Percentiles rank a stretch among this genome's conserved stretches.
phyloP scores from a whole-genome alignment of 92 coral and sea anemone genomes.

The Paragorgia papillata region DNA sequence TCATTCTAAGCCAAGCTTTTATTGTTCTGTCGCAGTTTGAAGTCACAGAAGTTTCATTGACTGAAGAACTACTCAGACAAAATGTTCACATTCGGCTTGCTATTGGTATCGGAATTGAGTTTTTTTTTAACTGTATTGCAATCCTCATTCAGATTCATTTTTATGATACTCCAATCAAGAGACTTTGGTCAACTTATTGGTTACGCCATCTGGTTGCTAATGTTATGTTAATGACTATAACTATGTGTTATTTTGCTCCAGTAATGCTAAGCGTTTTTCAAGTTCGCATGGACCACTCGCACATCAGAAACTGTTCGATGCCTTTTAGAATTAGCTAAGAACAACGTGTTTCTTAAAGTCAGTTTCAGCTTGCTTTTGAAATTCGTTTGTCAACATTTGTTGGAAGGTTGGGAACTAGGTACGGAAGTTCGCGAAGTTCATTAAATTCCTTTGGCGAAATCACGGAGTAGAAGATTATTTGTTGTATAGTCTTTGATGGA shows the following conservation, averaged over 20 bases:
- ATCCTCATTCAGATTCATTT: constrained; percentile 53
- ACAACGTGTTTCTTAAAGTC: too few species aligned
- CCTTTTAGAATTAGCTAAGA: too few species aligned
- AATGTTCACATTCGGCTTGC: constrained; percentile 47
- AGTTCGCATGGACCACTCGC: not conserved
- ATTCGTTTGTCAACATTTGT: too few species aligned
- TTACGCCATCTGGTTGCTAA: constrained; percentile 49
- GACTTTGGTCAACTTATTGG: constrained; percentile 66
- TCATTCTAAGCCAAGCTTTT: not conserved
- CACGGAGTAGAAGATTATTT: too few species aligned
- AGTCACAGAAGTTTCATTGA: constrained; percentile 30
- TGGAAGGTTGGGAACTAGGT: too few species aligned
- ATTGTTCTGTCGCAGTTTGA: not conserved
- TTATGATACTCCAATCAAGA: constrained; percentile 53
- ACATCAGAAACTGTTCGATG: not conserved
- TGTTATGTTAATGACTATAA: constrained; percentile 27
- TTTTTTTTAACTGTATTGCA: constrained; percentile 63
- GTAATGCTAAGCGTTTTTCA: constrained; percentile 44
- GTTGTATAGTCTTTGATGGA: too few species aligned
- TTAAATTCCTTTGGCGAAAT: too few species aligned
- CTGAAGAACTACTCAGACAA: too few species aligned
- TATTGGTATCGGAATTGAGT: constrained; percentile 66
- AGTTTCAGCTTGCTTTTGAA: too few species aligned
- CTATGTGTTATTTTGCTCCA: constrained; percentile 49
- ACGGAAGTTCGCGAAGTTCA: too few species aligned